Evolutionary conservation across 1,140 invertebrate species (phyloP), one percentile per base, ranked within the genome.

Genomic region (Ips nitidus): DNA sequence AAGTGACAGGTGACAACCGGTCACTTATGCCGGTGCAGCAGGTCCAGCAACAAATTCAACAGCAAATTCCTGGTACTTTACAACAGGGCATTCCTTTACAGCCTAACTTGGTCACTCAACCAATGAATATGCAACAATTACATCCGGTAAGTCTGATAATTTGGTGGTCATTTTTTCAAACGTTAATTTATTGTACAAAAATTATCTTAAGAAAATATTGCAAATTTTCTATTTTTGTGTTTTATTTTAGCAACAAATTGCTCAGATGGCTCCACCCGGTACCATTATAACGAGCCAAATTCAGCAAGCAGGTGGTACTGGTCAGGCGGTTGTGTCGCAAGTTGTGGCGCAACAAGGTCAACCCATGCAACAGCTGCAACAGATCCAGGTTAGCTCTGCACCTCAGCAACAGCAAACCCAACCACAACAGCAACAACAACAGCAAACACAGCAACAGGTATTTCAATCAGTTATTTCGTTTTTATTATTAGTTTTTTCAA

Each of bases 1-100:
- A 75, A 72, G 79, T 82, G 40, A 76, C 79, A 36, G 81, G 81
- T 36, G 83, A 56, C 43, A 4, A 84, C 40, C 75, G 84, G 52
- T 83, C 83, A 0, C 84, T 86, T 8, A 84, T 84, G 83, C 83
- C 84, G 3, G 84, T 86, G 75, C 83, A 79, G 71, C 81, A 83
- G 75, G 80, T 83, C 0, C 81, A 81, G 57, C 83, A 82, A 68
- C 74, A 78, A 1, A 80, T 83, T 74, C 76, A 77, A 53, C 79
- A 80, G 66, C 72, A 75, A n/a, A 71, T 78, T 8, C 72, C 72
- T 1, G 73, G 74, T 2, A 73, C 75, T 7, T 66, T 79, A 41
- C 78, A 77, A 42, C 78, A 79, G 69, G 68, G 74, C 36, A 47
- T 79, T 36, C 74, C 76, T 0, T 64, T 80, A 39, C 79, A 80